Percentiles rank a stretch among this genome's conserved stretches.
These are phyloP conservation scores for Drosophila nr. perissopoda DNA, from an alignment of 2,888 invertebrate genomes.

Conservation along the genomic window DNA sequence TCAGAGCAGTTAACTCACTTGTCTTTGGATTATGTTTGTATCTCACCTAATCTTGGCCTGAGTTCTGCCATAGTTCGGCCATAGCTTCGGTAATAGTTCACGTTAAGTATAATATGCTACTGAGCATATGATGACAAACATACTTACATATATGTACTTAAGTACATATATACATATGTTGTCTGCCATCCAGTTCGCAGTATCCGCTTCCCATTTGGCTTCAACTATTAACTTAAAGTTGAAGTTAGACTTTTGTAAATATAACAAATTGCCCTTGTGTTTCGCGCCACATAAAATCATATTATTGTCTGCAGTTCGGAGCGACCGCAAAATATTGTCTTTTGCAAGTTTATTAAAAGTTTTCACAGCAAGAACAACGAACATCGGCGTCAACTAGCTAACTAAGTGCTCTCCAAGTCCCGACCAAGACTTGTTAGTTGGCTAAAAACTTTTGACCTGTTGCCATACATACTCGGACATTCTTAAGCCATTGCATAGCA, in stretches of 20 bases:
- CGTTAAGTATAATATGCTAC: conserved; percentile 37
- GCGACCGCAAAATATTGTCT: conserved; percentile 67
- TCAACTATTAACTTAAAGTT: conserved; percentile 11
- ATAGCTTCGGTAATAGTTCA: conserved; percentile 2
- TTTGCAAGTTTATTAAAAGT: conserved; percentile 72
- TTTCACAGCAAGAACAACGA: conserved; percentile 41
- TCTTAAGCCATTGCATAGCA: background rate
- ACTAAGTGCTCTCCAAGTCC: conserved; percentile 38
- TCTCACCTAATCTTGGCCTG: conserved; percentile 66
- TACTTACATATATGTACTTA: background rate
- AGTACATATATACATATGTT: background rate
- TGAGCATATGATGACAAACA: background rate
- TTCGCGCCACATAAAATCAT: conserved; percentile 67
- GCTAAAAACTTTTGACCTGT: conserved; percentile 68
- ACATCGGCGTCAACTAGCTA: conserved; percentile 40
- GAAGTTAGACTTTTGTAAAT: conserved; percentile 36
- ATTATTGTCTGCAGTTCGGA: conserved; percentile 63
- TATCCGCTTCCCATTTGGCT: conserved; percentile 9
- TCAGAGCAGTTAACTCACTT: conserved; percentile 77
- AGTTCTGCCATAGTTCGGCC: conserved; percentile 8
- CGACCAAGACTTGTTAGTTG: conserved; percentile 50
- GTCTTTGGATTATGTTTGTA: conserved; percentile 76
- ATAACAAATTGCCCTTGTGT: conserved; percentile 65
- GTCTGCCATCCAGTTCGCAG: conserved; percentile 13
- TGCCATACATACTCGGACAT: conserved; percentile 44